Evolutionary conservation across 2,113 vertebrate species (phyloP), one percentile per base, ranked within the genome.

Genomic region (Nymphicus hollandicus): DNA sequence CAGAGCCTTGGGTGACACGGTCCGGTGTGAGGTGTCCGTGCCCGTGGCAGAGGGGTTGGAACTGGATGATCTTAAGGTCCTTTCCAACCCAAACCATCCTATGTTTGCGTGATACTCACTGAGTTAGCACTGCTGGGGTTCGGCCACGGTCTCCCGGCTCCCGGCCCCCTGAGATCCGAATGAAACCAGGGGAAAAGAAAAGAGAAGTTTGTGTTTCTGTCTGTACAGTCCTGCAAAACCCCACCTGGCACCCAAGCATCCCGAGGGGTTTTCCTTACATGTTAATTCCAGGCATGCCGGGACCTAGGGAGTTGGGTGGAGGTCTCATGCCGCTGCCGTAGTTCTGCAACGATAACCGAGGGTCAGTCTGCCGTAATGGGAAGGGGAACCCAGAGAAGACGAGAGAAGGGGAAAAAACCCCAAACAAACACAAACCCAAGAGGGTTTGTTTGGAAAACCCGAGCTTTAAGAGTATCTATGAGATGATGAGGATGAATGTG

Each of bases 281-380:
- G 98, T 99, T 99, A 88, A 99, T 99, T 97, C 99, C 99, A 91
- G 99, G 99, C 99, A 99, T 99, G 95, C 99, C 99, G 31, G 99
- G 99, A 70, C 99, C 99, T 97, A 99, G 99, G 96, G 98, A 98
- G 97, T 99, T 99, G 98, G 99, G 99, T 97, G 99, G 99, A 97
- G 99, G 99, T 98, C 99, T 99, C 99, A 99, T 99, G 89, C 99
- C 99, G 72, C 99, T 99, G 93, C 99, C 99, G 85, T 99, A 99
- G 98, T 98, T 99, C 99, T 99, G 98, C 98, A 98, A 98, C 46
- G 95, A 98, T 97, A 97, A 98, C 95, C 97, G 96, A 98, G 97
- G 98, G 97, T 98, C 98, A 98, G 98, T 97, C 97, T 97, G 95
- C 74, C 8, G 65, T 80, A 95, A 97, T 74, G 31, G 97, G 96